Conservation (phyloP, 2,113 vertebrate genomes). For the Stegastes partitus region DNA sequence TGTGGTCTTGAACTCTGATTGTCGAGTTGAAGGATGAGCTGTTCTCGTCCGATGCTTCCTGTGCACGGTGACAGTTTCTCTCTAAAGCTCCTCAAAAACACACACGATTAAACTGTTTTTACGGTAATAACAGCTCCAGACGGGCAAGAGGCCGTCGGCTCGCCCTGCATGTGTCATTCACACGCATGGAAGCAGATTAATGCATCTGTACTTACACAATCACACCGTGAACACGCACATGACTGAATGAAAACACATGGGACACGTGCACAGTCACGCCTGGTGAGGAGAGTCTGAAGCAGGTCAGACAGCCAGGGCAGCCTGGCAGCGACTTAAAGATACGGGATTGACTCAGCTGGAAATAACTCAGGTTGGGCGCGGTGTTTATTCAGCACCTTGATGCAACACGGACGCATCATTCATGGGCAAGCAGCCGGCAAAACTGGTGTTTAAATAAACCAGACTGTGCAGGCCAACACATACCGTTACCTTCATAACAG, state of each 20-base stretch:
- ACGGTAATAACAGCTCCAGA: neutral
- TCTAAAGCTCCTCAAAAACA: neutral
- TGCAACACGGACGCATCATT: neutral
- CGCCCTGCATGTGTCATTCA: constrained; percentile 1
- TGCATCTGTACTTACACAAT: neutral
- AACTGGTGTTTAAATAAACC: too few relatives aligned
- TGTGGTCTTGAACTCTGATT: neutral
- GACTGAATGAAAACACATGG: constrained; percentile 39
- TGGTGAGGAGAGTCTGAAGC: neutral
- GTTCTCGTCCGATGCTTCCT: neutral
- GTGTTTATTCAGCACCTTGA: constrained; percentile 8
- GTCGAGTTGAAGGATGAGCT: neutral
- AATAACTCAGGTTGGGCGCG: constrained; percentile 37
- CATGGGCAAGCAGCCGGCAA: neutral
- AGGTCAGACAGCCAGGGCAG: constrained; percentile 19
- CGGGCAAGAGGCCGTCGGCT: neutral
- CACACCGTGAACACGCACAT: neutral
- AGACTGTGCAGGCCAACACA: too few relatives aligned
- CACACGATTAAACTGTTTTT: too few relatives aligned
- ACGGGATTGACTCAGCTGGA: constrained; percentile 47
- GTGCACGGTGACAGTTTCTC: neutral
- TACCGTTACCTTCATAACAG: too few relatives aligned
- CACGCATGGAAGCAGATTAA: neutral
- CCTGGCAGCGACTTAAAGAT: constrained; percentile 52
- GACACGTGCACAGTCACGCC: constrained; percentile 24